Evolutionary conservation across 2,797 vertebrate species (phyloP).

Genomic region (Cichlasoma orientale): DNA sequence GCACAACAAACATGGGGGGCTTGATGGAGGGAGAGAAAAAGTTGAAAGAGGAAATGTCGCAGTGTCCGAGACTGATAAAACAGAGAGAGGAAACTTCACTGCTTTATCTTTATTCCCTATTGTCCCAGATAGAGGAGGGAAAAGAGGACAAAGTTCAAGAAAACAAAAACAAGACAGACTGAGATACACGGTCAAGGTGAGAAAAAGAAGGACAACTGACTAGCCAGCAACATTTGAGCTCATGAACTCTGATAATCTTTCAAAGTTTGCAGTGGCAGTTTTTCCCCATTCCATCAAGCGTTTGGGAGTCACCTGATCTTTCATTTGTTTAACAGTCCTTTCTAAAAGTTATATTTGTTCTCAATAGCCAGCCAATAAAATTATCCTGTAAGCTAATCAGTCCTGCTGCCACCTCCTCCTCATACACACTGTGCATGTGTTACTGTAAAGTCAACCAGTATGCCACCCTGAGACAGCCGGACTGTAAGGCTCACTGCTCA

Average conservation of each 20-base stretch:
- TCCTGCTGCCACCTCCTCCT: neutral
- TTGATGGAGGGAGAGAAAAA: slow-evolving; percentile 35
- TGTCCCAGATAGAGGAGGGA: slow-evolving; percentile 4
- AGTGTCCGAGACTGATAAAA: slow-evolving; percentile 29
- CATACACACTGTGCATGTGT: neutral
- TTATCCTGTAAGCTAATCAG: slow-evolving; percentile 35
- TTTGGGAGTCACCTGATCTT: slow-evolving; percentile 41
- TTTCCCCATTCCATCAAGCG: neutral
- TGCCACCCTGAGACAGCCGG: slow-evolving; percentile 36
- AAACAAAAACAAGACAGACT: slow-evolving; percentile 35
- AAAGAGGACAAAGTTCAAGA: slow-evolving; percentile 36
- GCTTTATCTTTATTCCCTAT: slow-evolving; percentile 26
- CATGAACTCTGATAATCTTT: slow-evolving; percentile 33
- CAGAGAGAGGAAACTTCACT: slow-evolving; percentile 36
- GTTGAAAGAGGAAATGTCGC: slow-evolving; percentile 54
- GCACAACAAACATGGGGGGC: neutral
- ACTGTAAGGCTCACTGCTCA: slow-evolving; percentile 61
- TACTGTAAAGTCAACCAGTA: slow-evolving; percentile 29
- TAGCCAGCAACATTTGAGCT: neutral
- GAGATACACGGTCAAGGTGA: slow-evolving; percentile 2
- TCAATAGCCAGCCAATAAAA: slow-evolving; percentile 35
- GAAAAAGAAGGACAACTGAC: neutral
- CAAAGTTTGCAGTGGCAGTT: slow-evolving; percentile 1
- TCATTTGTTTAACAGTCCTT: slow-evolving; percentile 50
- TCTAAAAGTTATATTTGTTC: slow-evolving; percentile 26